A percentile compares a stretch with the other conserved stretches of the same genome.
These are phyloP conservation scores for Macrosiphum euphorbiae DNA, from an alignment of 2,888 invertebrate genomes.

Conservation along the genomic window DNA sequence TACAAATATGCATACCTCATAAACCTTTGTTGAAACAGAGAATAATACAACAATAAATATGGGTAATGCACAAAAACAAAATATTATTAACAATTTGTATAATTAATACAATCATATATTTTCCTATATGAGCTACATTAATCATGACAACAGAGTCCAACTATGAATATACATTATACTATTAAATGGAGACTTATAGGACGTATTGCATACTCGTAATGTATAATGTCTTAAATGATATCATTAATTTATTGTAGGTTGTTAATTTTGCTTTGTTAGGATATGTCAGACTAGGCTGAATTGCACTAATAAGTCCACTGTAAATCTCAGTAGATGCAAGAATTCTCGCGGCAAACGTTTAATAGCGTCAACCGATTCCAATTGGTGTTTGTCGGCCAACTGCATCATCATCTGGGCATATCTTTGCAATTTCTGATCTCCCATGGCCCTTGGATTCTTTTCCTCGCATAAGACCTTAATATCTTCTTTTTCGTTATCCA, in stretches of 20 bases:
- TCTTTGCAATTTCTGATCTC: background rate
- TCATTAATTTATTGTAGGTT: background rate
- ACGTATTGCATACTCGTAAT: background rate
- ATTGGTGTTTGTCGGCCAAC: background rate
- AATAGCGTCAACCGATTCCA: background rate
- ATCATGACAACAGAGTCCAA: background rate
- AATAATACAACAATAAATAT: background rate
- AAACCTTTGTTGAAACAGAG: background rate
- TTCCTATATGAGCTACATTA: background rate
- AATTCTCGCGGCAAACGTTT: background rate
- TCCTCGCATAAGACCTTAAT: background rate
- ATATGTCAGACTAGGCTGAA: background rate
- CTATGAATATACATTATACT: background rate
- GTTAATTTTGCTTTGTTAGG: background rate
- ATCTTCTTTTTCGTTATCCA: conserved; percentile 21
- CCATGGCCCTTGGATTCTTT: conserved; percentile 2
- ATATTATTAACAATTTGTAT: background rate
- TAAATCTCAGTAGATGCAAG: background rate
- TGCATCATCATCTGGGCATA: background rate
- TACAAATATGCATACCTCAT: background rate
- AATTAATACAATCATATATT: background rate
- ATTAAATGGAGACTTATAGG: background rate
- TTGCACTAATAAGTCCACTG: background rate
- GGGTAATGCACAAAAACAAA: background rate
- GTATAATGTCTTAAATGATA: background rate